phyloP scores from a whole-genome alignment of 2,888 invertebrate genomes.

The Leptopilina syphax region DNA sequence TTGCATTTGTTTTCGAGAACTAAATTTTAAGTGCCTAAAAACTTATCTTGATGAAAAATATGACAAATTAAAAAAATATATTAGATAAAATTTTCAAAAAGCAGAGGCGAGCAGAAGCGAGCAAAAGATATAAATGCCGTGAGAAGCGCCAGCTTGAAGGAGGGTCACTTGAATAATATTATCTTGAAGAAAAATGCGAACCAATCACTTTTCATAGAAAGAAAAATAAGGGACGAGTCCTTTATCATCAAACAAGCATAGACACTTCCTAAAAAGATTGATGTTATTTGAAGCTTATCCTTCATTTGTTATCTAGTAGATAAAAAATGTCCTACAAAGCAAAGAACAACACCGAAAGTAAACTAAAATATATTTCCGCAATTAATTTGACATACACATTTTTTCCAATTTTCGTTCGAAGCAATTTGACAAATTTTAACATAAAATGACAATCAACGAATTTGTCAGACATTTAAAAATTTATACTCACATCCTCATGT shows the following conservation, averaged over 20 bases:
- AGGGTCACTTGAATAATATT: conserved; percentile 24
- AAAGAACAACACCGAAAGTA: too few species aligned
- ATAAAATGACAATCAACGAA: too few species aligned
- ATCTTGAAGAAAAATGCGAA: background rate
- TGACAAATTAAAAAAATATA: background rate
- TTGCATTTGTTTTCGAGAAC: too few species aligned
- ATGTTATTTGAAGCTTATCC: background rate
- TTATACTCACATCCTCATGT: conserved; percentile 70
- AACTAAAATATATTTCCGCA: too few species aligned
- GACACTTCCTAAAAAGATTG: background rate
- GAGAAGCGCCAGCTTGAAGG: background rate
- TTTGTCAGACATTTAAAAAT: too few species aligned
- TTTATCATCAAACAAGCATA: conserved; percentile 61
- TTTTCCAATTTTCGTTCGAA: too few species aligned
- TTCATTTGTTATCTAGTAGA: background rate
- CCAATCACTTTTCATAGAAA: background rate
- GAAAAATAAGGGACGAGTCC: conserved; percentile 48
- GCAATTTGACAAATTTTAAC: too few species aligned
- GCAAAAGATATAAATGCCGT: background rate
- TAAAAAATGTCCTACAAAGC: background rate
- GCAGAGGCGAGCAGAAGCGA: too few species aligned
- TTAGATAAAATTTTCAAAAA: background rate
- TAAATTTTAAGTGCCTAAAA: too few species aligned
- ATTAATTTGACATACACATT: too few species aligned
- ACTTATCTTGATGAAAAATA: too few species aligned